Evolutionary conservation across 1,140 invertebrate species (phyloP).

Genomic region (Drosophila ambigua): DNA sequence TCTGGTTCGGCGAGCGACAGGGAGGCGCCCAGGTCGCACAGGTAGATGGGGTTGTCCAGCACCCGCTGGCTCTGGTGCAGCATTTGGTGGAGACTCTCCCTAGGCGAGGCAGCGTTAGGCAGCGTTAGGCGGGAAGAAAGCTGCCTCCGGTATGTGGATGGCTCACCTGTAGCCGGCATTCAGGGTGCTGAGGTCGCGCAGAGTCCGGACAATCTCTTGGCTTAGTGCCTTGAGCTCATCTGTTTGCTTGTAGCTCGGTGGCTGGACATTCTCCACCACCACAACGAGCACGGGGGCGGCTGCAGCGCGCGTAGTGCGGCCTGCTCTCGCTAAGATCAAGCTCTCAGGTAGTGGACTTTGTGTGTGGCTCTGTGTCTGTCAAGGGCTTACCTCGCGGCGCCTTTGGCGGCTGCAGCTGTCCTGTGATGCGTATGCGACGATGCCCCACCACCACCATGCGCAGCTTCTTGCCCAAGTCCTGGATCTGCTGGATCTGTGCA

Average conservation of each 20-base stretch:
- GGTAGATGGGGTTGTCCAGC: conserved; percentile 99
- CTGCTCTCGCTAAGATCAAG: too few relatives aligned
- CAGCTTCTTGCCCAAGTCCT: conserved; percentile 96
- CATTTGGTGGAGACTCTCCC: conserved; percentile 96
- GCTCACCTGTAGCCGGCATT: conserved; percentile 94
- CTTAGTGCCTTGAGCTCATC: conserved; percentile 98
- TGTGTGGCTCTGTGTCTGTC: too few relatives aligned
- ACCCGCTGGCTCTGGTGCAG: conserved; percentile 97
- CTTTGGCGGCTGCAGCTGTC: conserved; percentile 86
- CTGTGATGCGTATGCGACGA: conserved; percentile 92
- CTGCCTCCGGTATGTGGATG: too few relatives aligned
- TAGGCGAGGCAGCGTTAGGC: too few relatives aligned
- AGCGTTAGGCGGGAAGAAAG: too few relatives aligned
- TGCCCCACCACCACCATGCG: conserved; percentile 97
- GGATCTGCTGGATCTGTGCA: conserved; percentile 98
- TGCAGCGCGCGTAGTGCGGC: too few relatives aligned
- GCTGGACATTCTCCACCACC: conserved; percentile 96
- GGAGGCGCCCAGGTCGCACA: conserved; percentile 98
- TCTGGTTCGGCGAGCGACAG: conserved; percentile 95
- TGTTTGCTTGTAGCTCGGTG: conserved; percentile 94
- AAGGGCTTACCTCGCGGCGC: conserved; percentile 61
- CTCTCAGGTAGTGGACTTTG: too few relatives aligned
- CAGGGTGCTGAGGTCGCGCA: conserved; percentile 97
- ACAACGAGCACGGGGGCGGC: conserved; percentile 91
- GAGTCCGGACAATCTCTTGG: conserved; percentile 99